Percentiles rank a stretch among this genome's conserved stretches.
These are phyloP conservation scores for Idaea straminata DNA, from an alignment of 2,888 invertebrate genomes.

Conservation along the genomic window DNA sequence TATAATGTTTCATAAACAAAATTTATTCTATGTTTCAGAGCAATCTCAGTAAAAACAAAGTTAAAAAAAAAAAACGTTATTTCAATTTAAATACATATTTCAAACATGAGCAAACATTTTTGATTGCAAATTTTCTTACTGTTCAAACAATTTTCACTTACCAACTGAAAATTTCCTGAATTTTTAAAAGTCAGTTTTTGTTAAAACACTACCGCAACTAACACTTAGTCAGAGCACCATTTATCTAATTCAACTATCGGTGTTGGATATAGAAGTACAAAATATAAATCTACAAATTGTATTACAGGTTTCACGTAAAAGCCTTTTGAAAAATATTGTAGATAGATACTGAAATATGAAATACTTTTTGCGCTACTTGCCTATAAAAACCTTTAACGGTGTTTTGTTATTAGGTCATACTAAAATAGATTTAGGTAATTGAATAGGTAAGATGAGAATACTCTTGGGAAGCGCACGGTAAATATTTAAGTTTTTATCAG, in stretches of 20 bases:
- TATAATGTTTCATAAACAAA: no score
- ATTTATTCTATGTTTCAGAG: no score
- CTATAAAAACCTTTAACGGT: background rate
- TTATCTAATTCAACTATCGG: slow-evolving; percentile 4
- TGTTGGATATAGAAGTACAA: background rate
- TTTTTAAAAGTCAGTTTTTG: slow-evolving; percentile 10
- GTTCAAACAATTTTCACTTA: slow-evolving; percentile 9
- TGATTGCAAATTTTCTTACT: slow-evolving; percentile 7
- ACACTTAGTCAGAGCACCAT: slow-evolving; percentile 7
- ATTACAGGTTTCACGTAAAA: slow-evolving; percentile 15
- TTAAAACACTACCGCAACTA: slow-evolving; percentile 7
- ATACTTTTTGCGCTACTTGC: background rate
- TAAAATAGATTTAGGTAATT: background rate
- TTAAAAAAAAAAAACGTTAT: background rate
- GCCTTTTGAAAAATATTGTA: slow-evolving; percentile 6
- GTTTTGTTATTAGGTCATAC: background rate
- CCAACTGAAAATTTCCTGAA: background rate
- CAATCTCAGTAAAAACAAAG: no score
- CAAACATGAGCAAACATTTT: background rate
- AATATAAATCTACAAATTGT: slow-evolving; percentile 12
- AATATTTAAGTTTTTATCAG: background rate
- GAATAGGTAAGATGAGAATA: background rate
- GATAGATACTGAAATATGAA: background rate
- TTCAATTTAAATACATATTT: background rate
- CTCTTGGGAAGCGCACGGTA: background rate